Conservation (phyloP, 2,113 vertebrate species). For the Pterocles burchelli region DNA sequence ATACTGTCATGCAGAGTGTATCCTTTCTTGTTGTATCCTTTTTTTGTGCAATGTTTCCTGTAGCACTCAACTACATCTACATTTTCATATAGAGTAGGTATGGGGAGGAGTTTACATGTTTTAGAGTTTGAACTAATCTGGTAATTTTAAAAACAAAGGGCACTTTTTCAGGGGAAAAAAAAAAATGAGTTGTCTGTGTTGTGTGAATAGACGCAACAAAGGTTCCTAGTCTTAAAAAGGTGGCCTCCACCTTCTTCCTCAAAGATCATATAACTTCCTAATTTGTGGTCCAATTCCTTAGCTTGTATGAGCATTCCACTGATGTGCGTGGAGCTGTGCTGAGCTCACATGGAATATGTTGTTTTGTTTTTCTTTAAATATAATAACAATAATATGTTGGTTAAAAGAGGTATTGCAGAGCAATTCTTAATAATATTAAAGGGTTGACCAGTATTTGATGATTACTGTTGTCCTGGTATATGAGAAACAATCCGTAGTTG, state of each 20-base stretch:
- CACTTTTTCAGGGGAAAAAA: neutral
- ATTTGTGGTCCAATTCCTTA: neutral
- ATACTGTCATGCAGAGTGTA: constrained; percentile 84
- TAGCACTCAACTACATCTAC: constrained; percentile 9
- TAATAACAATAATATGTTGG: neutral
- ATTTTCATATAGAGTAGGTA: constrained; percentile 8
- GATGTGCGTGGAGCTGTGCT: neutral
- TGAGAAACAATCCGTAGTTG: neutral
- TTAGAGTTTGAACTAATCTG: constrained; percentile 5
- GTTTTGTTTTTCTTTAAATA: neutral
- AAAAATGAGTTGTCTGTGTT: constrained; percentile 38
- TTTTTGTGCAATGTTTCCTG: constrained; percentile 69
- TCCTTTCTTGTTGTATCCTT: constrained; percentile 88
- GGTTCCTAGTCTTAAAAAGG: neutral
- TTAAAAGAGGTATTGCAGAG: neutral
- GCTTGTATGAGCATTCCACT: neutral
- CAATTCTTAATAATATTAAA: neutral
- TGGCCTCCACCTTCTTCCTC: neutral
- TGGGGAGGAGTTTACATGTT: constrained; percentile 36
- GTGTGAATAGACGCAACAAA: neutral
- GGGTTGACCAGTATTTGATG: neutral
- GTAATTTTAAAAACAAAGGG: neutral
- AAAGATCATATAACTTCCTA: neutral
- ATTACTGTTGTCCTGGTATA: neutral
- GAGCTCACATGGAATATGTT: neutral